Percentiles rank a stretch among this genome's conserved stretches.
Conservation (phyloP, 2,888 invertebrate genomes). For the Hymenopus coronatus region DNA sequence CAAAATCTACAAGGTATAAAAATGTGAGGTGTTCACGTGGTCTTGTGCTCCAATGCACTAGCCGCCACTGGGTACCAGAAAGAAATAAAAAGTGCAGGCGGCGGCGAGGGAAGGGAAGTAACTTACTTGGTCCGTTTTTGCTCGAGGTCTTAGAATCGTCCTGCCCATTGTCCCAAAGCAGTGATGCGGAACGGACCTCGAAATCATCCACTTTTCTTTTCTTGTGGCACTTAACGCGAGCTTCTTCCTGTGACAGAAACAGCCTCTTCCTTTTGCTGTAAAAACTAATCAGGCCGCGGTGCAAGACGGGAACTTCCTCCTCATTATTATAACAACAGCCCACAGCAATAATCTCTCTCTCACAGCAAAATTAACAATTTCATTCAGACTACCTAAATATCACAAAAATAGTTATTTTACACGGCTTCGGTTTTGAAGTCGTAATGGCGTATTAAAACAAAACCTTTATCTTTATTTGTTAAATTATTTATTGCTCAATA, state of each 20-base stretch:
- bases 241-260: not conserved
- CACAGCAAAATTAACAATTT: too few relatives aligned
- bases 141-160: not conserved
- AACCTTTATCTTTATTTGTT: too few relatives aligned
- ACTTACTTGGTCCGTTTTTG: not conserved
- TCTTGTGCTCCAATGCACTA: too few relatives aligned
- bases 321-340: not conserved
- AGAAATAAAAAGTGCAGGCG: too few relatives aligned
- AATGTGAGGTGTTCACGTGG: too few relatives aligned
- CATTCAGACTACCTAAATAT: not conserved
- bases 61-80: too few relatives aligned
- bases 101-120: not conserved
- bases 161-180: constrained; percentile 15
- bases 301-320: not conserved
- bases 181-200: constrained; percentile 13
- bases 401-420: not conserved
- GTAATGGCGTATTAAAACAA: too few relatives aligned
- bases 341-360: not conserved
- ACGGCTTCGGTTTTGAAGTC: not conserved
- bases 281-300: constrained; percentile 5
- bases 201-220: constrained; percentile 7
- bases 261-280: not conserved
- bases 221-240: not conserved
- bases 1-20: too few relatives aligned
- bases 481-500: too few relatives aligned